Evolutionary conservation across 2,888 invertebrate genomes (phyloP).

Genomic region (Apotomis capreana): DNA sequence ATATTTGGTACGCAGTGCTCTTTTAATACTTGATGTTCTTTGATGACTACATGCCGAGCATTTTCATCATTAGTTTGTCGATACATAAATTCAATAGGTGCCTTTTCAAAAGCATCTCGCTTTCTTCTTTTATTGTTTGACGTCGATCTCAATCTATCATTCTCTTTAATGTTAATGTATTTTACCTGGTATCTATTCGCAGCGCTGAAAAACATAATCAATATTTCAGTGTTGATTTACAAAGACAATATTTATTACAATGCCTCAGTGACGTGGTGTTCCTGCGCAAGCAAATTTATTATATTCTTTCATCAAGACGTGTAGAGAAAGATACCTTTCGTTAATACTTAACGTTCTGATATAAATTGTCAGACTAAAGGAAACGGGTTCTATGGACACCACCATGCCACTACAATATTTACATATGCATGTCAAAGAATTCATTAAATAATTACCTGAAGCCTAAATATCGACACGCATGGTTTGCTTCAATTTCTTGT

Average conservation of each 20-base stretch:
- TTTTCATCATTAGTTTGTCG: slow-evolving; percentile 52
- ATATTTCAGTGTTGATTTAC: slow-evolving; percentile 4
- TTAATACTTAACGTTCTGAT: too few species aligned
- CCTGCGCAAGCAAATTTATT: too few species aligned
- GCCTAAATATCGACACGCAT: slow-evolving; percentile 87
- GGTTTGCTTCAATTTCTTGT: slow-evolving; percentile 77
- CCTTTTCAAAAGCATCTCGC: slow-evolving; percentile 54
- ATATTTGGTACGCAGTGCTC: slow-evolving; percentile 76
- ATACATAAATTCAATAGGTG: slow-evolving; percentile 66
- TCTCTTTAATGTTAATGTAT: slow-evolving; percentile 68
- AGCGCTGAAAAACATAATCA: slow-evolving; percentile 56
- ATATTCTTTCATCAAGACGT: too few species aligned
- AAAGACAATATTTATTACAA: neutral
- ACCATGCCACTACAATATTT: too few species aligned
- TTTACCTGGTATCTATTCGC: slow-evolving; percentile 70
- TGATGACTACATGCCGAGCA: slow-evolving; percentile 59
- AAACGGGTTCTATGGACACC: too few species aligned
- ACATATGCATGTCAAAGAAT: too few species aligned
- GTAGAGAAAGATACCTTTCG: too few species aligned
- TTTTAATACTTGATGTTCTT: slow-evolving; percentile 69
- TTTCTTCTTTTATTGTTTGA: slow-evolving; percentile 54
- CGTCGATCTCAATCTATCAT: slow-evolving; percentile 50
- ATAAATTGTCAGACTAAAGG: too few species aligned
- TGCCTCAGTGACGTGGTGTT: too few species aligned
- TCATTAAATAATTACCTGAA: slow-evolving; percentile 78